Evolutionary conservation across 53 echinoderm and acorn worm species (phyloP).

Genomic region (Luidia sarsii): DNA sequence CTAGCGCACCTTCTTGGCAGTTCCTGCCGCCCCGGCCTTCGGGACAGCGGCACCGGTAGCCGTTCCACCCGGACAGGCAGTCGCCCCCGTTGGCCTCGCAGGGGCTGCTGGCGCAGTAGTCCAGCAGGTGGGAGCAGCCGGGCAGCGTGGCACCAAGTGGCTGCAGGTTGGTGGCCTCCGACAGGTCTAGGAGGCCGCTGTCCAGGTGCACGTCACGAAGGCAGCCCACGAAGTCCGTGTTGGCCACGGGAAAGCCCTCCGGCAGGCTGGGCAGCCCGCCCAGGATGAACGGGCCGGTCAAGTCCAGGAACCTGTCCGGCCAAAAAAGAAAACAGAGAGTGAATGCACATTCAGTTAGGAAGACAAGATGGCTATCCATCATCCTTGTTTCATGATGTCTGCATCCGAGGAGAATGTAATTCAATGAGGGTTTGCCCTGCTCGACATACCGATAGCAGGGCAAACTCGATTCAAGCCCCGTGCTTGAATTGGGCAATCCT

Average conservation of each 20-base stretch:
- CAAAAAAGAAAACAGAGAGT: not conserved
- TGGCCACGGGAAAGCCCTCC: constrained; percentile 78
- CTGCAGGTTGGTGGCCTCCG: constrained; percentile 77
- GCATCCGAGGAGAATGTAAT: no score
- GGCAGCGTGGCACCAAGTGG: constrained; percentile 70
- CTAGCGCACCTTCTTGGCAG: constrained; percentile 83
- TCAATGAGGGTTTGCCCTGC: no score
- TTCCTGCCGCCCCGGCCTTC: constrained; percentile 71
- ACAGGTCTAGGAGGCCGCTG: constrained; percentile 78
- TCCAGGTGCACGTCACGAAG: constrained; percentile 87
- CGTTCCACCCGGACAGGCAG: constrained; percentile 80
- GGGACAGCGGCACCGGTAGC: constrained; percentile 77
- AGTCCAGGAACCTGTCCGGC: constrained; percentile 67
- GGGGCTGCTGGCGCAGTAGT: constrained; percentile 81
- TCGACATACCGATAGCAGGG: no score
- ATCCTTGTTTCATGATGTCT: no score
- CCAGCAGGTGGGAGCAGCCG: constrained; percentile 71
- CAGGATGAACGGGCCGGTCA: constrained; percentile 85
- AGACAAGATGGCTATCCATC: not conserved
- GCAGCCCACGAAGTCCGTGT: constrained; percentile 88
- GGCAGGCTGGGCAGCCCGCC: constrained; percentile 88
- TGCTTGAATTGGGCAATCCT: no score
- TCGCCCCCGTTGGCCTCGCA: constrained; percentile 65
- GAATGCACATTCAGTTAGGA: not conserved
- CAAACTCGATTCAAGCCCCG: no score